Base-by-base conservation (phyloP, 2,113 vertebrate species). In the Grus americana region DNA sequence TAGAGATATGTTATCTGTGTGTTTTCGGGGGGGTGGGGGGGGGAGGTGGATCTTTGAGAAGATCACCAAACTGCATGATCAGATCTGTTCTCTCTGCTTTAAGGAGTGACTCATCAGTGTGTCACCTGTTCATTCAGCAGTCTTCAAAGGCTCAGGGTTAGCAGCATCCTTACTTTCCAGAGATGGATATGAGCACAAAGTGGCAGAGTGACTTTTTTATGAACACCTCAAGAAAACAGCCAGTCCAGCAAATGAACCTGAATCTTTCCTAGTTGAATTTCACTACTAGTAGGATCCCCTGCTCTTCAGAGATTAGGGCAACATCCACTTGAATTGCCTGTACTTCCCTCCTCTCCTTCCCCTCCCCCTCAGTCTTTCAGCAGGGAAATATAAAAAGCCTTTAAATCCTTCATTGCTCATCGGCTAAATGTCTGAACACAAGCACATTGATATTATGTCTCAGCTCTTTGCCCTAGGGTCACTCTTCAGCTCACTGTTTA, bases 401-500 rank as follows among this genome's bases (percentile, higher is more conserved):
- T 80, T 86, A 86, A 91, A 84, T 19, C 42, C 52, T 50, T 86
- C 50, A 58, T 58, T 59, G 70, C 13, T 92, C 71, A 73, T 57
- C 3, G 0, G 38, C n/a, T 93, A 54, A 80, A 47, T 44, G 38
- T 80, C 92, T 83, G 50, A 95, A 79, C 61, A 81, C 3, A 46
- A 88, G 79, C 78, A 44, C 38, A 24, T 9, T 57, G 76, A 54
- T 84, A 76, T 66, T 58, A 15, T 58, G 82, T 72, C 65, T 90
- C 68, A 84, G 42, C 61, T 92, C 57, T 78, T 59, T 87, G 58
- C 88, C 86, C 75, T 57, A 34, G 5, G 70, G 80, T 91, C 36
- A 40, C 61, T 80, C 62, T 70, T 42, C 52, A 75, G 21, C 54
- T 95, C 52, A 52, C 50, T 87, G 78, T 89, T 97, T 94, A 94